Evolutionary conservation across 2,113 vertebrate genomes (phyloP).

Genomic region (Proteles cristata): DNA sequence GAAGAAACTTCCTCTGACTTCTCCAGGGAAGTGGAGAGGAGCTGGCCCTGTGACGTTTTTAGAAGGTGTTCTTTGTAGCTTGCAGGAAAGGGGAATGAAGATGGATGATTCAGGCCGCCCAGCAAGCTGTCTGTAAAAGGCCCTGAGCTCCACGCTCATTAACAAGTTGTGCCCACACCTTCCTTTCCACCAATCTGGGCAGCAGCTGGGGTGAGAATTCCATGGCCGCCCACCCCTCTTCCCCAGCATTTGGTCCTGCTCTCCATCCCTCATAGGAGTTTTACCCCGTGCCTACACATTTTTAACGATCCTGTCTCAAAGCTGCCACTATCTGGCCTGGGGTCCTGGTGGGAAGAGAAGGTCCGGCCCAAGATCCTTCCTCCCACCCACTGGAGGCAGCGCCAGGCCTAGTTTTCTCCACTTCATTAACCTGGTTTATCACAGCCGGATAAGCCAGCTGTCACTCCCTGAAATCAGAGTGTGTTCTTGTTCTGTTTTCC

Average conservation of each 20-base stretch:
- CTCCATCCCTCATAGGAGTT: not conserved
- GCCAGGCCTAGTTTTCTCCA: not conserved
- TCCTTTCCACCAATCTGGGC: constrained; percentile 59
- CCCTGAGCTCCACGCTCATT: constrained; percentile 33
- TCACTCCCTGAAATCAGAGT: not conserved
- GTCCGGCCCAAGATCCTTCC: not conserved
- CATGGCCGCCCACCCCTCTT: not conserved
- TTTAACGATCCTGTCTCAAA: not conserved
- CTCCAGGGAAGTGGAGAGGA: not conserved
- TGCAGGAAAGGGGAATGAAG: not conserved
- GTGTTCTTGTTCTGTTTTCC: not conserved
- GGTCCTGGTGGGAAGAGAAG: not conserved
- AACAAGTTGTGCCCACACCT: constrained; percentile 69
- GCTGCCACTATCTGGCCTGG: not conserved
- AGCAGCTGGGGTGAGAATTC: constrained; percentile 70
- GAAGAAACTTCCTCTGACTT: not conserved
- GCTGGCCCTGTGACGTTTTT: not conserved
- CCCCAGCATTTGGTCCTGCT: not conserved
- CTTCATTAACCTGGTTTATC: not conserved
- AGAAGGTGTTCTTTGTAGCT: not conserved
- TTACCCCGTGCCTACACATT: not conserved
- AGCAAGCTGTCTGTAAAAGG: constrained; percentile 47
- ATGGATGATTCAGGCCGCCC: not conserved
- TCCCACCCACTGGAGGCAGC: not conserved
- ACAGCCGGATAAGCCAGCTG: not conserved